A percentile compares a stretch with the other conserved stretches of the same genome.
These are phyloP conservation scores for Palythoa grandis DNA, from an alignment of 92 coral and sea anemone species.

Conservation along the genomic window DNA sequence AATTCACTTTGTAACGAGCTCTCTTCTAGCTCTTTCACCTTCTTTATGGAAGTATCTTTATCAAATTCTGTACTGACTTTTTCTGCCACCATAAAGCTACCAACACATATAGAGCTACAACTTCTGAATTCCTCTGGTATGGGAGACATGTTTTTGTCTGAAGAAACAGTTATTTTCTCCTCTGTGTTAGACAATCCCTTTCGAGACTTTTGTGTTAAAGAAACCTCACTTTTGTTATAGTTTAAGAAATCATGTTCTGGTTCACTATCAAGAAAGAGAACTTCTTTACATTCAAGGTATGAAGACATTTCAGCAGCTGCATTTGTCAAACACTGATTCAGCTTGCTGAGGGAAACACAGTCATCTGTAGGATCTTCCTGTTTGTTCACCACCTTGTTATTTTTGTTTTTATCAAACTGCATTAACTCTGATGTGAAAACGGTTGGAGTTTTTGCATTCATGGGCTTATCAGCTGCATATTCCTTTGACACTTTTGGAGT, in stretches of 20 bases:
- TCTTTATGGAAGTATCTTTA: neutral
- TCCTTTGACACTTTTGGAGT: neutral
- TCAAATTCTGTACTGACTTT: neutral
- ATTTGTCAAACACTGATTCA: constrained; percentile 80
- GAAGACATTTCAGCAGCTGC: constrained; percentile 80
- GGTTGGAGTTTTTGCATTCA: neutral
- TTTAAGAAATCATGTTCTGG: neutral
- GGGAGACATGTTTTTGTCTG: neutral
- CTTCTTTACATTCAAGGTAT: constrained; percentile 60
- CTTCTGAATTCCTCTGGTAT: neutral
- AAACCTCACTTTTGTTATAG: neutral
- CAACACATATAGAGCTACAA: neutral
- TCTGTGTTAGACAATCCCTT: neutral
- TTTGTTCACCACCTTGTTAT: neutral
- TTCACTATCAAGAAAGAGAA: constrained; percentile 27
- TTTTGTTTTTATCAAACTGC: neutral
- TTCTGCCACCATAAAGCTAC: neutral
- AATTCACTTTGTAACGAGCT: neutral
- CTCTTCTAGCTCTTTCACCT: neutral
- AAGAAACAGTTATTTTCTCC: neutral
- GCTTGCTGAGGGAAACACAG: constrained; percentile 56
- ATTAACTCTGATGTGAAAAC: neutral
- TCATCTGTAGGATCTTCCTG: constrained; percentile 61
- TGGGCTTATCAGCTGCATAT: neutral
- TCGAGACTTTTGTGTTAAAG: neutral